These are phyloP conservation scores for Apaloderma vittatum DNA, from an alignment of 2,113 vertebrate genomes.

Conservation along the genomic window DNA sequence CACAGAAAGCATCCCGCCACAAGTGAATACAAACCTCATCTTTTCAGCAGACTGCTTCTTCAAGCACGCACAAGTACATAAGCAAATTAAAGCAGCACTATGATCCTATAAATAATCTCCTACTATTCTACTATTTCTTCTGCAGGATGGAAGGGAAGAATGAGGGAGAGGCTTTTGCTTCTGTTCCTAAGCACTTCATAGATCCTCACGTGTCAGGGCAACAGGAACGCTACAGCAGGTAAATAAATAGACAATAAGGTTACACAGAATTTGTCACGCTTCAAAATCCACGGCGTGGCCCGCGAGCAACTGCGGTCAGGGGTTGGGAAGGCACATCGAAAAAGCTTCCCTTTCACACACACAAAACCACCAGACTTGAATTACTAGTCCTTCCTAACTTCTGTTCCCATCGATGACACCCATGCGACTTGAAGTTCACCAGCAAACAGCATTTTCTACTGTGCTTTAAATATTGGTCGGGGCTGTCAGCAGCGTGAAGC, in stretches of 20 bases:
- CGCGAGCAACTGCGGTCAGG: not conserved
- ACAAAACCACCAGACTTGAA: not conserved
- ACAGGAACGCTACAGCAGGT: not conserved
- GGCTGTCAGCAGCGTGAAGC: not conserved
- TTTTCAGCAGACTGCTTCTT: not conserved
- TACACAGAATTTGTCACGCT: not conserved
- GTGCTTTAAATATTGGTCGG: not conserved
- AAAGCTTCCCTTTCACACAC: not conserved
- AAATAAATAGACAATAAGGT: slow-evolving; percentile 33
- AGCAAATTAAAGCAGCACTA: not conserved
- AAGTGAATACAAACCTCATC: not conserved
- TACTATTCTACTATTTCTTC: not conserved
- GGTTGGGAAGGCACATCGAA: not conserved
- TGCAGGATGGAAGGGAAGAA: not conserved
- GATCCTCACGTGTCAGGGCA: not conserved
- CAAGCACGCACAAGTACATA: not conserved
- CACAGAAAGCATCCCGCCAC: not conserved
- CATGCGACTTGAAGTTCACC: not conserved
- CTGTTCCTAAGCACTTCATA: not conserved
- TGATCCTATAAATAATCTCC: not conserved
- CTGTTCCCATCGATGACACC: not conserved
- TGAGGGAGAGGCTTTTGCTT: not conserved
- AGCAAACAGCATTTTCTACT: not conserved
- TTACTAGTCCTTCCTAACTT: slow-evolving; percentile 2
- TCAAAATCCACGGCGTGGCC: not conserved